Conservation (phyloP, 2,113 vertebrate genomes). For the Ranitomeya variabilis region DNA sequence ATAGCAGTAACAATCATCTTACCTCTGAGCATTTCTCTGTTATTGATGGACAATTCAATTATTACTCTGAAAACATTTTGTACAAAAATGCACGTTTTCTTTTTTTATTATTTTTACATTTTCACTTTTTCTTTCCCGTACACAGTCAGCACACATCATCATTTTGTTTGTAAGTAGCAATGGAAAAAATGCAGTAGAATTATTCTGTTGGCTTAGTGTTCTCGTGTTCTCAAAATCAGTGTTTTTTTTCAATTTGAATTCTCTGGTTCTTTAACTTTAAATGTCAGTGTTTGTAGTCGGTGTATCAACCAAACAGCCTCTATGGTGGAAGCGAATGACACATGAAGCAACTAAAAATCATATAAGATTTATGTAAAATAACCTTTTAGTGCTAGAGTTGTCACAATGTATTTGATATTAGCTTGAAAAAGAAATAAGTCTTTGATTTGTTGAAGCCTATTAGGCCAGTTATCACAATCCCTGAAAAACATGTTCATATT, state of each 20-base stretch:
- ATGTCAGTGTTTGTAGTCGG: slow-evolving; percentile 34
- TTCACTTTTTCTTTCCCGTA: background rate
- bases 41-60: background rate
- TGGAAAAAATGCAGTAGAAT: background rate
- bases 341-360: slow-evolving; percentile 13
- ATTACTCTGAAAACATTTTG: background rate
- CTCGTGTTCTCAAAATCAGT: slow-evolving; percentile 31
- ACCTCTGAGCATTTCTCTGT: no score
- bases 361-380: slow-evolving; percentile 21
- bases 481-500: background rate
- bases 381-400: slow-evolving; percentile 21
- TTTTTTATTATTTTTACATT: background rate
- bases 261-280: slow-evolving; percentile 36
- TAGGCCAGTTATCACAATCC: background rate
- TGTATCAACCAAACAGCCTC: slow-evolving; percentile 4
- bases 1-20: no score
- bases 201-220: background rate
- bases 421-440: background rate
- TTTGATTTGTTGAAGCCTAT: background rate
- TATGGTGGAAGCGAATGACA: slow-evolving; percentile 5
- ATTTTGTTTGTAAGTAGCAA: background rate
- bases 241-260: slow-evolving; percentile 8
- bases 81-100: background rate
- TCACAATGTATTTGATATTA: slow-evolving; percentile 22
- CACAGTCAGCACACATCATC: background rate